Evolutionary conservation across 2,113 vertebrate species (phyloP).

Genomic region (Oreochromis niloticus): DNA sequence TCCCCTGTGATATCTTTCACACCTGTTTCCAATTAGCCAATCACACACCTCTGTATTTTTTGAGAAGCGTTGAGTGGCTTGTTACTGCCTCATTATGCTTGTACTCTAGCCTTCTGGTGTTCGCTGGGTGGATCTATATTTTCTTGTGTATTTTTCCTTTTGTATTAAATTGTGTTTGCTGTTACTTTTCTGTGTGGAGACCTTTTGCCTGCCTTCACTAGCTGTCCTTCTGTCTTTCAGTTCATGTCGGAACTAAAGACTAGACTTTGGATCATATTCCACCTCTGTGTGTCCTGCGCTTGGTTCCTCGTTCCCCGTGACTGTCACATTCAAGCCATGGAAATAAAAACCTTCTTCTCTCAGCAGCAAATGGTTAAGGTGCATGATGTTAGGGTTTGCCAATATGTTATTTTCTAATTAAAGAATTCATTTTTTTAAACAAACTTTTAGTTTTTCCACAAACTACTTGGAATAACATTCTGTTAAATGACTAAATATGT

Average conservation of each 20-base stretch:
- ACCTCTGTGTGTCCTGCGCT: not conserved
- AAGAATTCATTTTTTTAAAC: not conserved
- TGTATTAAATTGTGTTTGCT: not conserved
- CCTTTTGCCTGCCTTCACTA: not conserved
- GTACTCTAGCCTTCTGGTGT: not conserved
- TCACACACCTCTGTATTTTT: not conserved
- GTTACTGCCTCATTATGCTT: not conserved
- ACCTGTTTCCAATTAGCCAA: not conserved
- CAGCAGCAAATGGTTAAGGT: not conserved
- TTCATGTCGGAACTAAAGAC: not conserved
- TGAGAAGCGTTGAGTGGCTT: not conserved
- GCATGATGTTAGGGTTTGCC: not conserved
- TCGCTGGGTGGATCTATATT: not conserved
- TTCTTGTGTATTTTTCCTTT: not conserved
- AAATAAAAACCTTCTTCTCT: not conserved
- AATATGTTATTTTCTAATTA: not conserved
- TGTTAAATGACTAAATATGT: not conserved
- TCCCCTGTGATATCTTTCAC: not conserved
- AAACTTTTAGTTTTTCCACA: not conserved
- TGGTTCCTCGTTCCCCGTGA: not conserved
- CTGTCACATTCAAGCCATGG: not conserved
- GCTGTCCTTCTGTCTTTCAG: not conserved
- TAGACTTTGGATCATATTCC: not conserved
- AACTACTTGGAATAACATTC: not conserved
- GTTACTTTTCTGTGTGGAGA: not conserved